A percentile compares a stretch with the other conserved stretches of the same genome.
phyloP scores from a whole-genome alignment of 2,113 vertebrate genomes.

The Austrofundulus limnaeus region DNA sequence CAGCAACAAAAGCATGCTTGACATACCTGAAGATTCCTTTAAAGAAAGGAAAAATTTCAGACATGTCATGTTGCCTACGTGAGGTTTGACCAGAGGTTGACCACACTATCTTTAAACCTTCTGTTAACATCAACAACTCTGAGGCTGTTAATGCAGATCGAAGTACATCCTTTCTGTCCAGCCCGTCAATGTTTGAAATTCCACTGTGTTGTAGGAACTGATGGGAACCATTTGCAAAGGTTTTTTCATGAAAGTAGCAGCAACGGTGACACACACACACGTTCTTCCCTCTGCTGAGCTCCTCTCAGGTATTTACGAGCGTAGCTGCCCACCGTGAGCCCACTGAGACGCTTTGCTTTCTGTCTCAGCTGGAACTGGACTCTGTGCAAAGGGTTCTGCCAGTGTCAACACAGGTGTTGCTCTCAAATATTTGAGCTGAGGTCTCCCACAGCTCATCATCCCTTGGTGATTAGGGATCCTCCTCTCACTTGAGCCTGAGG shows the following conservation, averaged over 20 bases:
- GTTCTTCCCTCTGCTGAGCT: slow-evolving; percentile 2
- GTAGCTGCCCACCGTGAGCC: not conserved
- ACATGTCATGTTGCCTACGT: not conserved
- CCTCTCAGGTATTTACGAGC: slow-evolving; percentile 54
- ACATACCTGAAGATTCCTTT: not conserved
- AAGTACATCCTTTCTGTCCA: slow-evolving; percentile 2
- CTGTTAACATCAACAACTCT: not conserved
- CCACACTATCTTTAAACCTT: not conserved
- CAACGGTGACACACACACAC: not conserved
- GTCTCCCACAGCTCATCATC: slow-evolving; percentile 60
- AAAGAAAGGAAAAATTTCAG: not conserved
- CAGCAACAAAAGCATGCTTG: not conserved
- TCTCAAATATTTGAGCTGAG: slow-evolving; percentile 53
- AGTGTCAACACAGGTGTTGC: slow-evolving; percentile 75
- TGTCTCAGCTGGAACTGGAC: slow-evolving; percentile 54
- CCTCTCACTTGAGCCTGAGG: slow-evolving; percentile 54
- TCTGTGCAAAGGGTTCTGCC: slow-evolving; percentile 50
- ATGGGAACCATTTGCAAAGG: slow-evolving; percentile 7
- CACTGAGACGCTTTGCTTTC: slow-evolving; percentile 49
- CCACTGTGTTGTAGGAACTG: slow-evolving; percentile 9
- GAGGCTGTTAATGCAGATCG: not conserved
- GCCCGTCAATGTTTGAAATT: slow-evolving; percentile 17
- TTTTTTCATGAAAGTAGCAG: slow-evolving; percentile 17
- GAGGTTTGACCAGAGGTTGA: not conserved
- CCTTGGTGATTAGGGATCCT: slow-evolving; percentile 53